Evolutionary conservation across 2,113 vertebrate genomes (phyloP), one percentile per base, ranked within the genome.

Genomic region (Catharus minimus): DNA sequence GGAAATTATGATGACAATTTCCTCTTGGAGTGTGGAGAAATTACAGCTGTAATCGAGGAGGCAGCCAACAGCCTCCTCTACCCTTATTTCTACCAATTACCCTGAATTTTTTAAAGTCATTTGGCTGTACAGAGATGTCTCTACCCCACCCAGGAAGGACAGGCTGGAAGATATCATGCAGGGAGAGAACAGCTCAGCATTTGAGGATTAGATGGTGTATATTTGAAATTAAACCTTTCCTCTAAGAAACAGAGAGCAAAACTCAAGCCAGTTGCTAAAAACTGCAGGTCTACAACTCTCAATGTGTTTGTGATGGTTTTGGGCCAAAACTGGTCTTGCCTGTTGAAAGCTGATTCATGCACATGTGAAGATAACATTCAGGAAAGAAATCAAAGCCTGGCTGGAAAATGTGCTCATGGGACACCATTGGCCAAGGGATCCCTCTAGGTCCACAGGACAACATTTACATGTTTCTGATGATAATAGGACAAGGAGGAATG

Each of bases 1-100:
- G 93, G 94, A 90, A 95, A 95, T 91, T 43, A 49, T 0, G 15
- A 64, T 66, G 92, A 80, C 85, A 76, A 73, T 89, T 94, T 92
- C 85, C 85, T 87, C 85, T 92, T 12, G 3, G 67, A 68, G 81
- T 11, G 69, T 16, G 39, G 81, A 90, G 61, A 69, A 79, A 76
- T 89, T 67, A 38, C 75, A 93, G 89, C 94, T 92, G 89, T 53
- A 72, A 56, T 32, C 2, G 30, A 88, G 88, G 74, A 85, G 73
- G 65, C 73, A 84, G 77, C 5, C 5, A 86, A 6, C 56, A 74
- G 46, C 68, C 87, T 83, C 60, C 77, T 57, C 50, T 80, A 46
- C 39, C 38, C 46, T 61, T 14, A 2, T 56, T 67, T 58, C 22
- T 5, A 13, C 60, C 67, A n/a, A 33, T 61, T 82, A 32, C 64